These are phyloP conservation scores for Xanthostigma xanthostigma DNA, from an alignment of 2,888 invertebrate species.

Conservation along the genomic window DNA sequence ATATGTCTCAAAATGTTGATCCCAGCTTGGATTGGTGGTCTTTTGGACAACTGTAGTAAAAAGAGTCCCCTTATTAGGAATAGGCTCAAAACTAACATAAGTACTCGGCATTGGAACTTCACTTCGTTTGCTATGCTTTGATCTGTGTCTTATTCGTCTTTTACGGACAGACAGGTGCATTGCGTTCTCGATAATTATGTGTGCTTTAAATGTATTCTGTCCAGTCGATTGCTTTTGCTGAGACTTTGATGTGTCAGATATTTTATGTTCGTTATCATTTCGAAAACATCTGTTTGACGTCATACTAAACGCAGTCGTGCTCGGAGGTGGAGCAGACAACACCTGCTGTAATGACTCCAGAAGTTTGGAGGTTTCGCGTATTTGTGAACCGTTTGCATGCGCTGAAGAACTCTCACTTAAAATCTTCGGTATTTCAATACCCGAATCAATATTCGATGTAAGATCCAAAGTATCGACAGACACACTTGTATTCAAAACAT, in stretches of 20 bases:
- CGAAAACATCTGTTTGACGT: not conserved
- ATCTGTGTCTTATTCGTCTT: slow-evolving; percentile 22
- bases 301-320: no score
- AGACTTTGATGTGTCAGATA: not conserved
- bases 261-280: not conserved
- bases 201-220: slow-evolving; percentile 27
- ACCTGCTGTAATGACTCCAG: slow-evolving; percentile 26
- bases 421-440: not conserved
- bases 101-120: slow-evolving; percentile 37
- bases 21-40: slow-evolving; percentile 38
- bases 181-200: slow-evolving; percentile 38
- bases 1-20: slow-evolving; percentile 33
- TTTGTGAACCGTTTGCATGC: slow-evolving; percentile 8
- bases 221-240: not conserved
- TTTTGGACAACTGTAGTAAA: slow-evolving; percentile 35
- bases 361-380: slow-evolving; percentile 23
- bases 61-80: slow-evolving; percentile 19
- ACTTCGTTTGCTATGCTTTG: slow-evolving; percentile 19
- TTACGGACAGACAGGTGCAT: slow-evolving; percentile 34
- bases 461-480: no score
- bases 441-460: no score
- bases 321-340: slow-evolving; percentile 13
- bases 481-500: no score
- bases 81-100: slow-evolving; percentile 43
- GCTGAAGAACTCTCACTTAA: not conserved